Conservation (phyloP, 2,797 vertebrate genomes). For the Fistularia commersonii region DNA sequence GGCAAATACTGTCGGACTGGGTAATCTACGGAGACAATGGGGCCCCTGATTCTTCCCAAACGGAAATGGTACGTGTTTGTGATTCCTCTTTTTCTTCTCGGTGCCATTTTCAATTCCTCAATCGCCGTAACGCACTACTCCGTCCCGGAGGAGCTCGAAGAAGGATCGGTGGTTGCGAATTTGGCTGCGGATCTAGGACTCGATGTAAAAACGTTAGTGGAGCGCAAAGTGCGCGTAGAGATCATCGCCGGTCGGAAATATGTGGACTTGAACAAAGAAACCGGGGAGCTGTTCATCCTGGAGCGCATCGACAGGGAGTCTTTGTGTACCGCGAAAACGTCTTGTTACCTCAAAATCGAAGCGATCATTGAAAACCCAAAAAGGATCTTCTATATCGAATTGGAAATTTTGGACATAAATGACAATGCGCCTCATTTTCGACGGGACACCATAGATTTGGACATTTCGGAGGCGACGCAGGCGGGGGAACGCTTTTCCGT, state of each 20-base stretch:
- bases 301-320: slow-evolving; percentile 56
- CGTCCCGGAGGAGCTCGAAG: slow-evolving; percentile 60
- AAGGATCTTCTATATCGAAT: slow-evolving; percentile 48
- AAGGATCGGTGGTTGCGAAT: slow-evolving; percentile 63
- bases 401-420: slow-evolving; percentile 50
- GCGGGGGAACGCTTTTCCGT: slow-evolving; percentile 42
- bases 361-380: slow-evolving; percentile 40
- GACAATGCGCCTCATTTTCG: slow-evolving; percentile 56
- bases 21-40: slow-evolving; percentile 1
- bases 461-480: slow-evolving; percentile 4
- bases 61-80: slow-evolving; percentile 27
- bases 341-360: slow-evolving; percentile 42
- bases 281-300: slow-evolving; percentile 34
- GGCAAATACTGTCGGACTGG: not conserved
- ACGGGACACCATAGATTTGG: slow-evolving; percentile 11
- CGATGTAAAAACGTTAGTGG: slow-evolving; percentile 37
- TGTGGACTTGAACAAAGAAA: slow-evolving; percentile 47
- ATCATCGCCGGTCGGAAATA: slow-evolving; percentile 48
- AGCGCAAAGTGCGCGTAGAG: slow-evolving; percentile 56
- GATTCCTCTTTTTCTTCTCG: slow-evolving; percentile 10
- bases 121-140: slow-evolving; percentile 63
- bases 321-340: slow-evolving; percentile 29
- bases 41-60: too few species aligned
- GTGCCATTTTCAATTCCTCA: not conserved
- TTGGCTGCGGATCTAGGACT: slow-evolving; percentile 63